Conservation (phyloP, 2,113 vertebrate genomes). For the Cyphomyrus discorhynchus region DNA sequence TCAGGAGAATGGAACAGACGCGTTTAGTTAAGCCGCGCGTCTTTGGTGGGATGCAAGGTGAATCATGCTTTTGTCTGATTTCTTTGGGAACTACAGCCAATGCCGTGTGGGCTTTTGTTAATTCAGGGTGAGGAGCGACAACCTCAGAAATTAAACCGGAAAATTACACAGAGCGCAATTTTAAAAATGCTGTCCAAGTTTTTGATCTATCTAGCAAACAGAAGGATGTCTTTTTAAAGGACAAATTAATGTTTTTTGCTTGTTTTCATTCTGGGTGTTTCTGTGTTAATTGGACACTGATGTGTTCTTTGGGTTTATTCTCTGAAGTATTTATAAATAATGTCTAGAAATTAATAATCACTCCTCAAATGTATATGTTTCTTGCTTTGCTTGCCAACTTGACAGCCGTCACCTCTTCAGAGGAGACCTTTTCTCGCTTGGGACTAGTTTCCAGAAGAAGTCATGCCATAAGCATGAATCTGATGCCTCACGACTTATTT, state of each 20-base stretch:
- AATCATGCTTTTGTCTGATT: neutral
- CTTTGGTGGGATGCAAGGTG: neutral
- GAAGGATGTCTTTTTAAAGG: neutral
- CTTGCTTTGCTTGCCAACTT: slow-evolving; percentile 15
- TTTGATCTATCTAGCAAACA: neutral
- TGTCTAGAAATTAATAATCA: neutral
- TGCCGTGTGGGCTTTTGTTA: neutral
- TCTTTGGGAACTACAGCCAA: neutral
- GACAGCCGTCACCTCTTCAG: slow-evolving; percentile 30
- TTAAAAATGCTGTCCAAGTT: neutral
- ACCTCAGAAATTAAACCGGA: neutral
- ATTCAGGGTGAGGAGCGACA: neutral
- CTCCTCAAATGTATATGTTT: slow-evolving; percentile 3
- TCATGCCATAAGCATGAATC: slow-evolving; percentile 37
- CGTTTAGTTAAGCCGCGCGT: neutral
- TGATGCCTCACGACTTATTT: slow-evolving; percentile 32
- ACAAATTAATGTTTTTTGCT: neutral
- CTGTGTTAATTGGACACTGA: neutral
- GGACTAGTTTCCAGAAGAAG: slow-evolving; percentile 32
- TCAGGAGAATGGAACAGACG: neutral
- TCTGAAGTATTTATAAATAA: neutral
- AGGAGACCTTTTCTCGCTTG: slow-evolving; percentile 24
- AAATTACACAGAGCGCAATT: neutral
- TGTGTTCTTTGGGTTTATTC: neutral
- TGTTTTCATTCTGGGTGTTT: neutral